Base-by-base conservation (phyloP, 2,797 vertebrate species). In the Hydrophis major region DNA sequence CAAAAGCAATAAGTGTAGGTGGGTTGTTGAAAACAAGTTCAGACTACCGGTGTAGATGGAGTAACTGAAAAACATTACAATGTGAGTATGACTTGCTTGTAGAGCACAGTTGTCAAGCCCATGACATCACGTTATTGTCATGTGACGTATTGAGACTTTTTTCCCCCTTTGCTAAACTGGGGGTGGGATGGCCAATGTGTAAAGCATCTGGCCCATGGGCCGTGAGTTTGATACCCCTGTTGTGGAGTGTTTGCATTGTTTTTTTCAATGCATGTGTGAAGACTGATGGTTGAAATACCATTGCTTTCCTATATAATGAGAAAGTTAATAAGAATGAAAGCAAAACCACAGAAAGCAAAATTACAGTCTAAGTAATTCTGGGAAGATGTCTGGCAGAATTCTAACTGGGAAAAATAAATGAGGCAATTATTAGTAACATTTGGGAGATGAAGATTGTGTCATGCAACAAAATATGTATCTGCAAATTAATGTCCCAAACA, bases 51-150 rank as follows among this genome's bases (percentile, higher is more conserved):
- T 32, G 5, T 32, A 69, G 66, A 32, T 69, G 2, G 66, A 69
- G 66, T 69, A 69, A 69, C 12, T 66, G 3, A 28, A 66, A 66
- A 69, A 18, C 32, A 69, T 37, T 74, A 74, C 6, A 74, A 20
- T 3, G 32, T 74, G n/a, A 14, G 66, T 74, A 37, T 74, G 32
- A 32, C 32, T 37, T 74, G 69, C 69, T 37, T 74, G 16, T 74
- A 20, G n/a, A 74, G 6, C 13, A n/a, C 2, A 1, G 61, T 28
- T 66, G 63, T n/a, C 63, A 66, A 66, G n/a, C 28, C 28, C 5
- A 13, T 0, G 7, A 61, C 0, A 0, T 61, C 60, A 61, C 1
- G 0, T 60, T 55, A 55, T 57, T 3, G 60, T 27, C 60, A 61
- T 8, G 3, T 61, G 60, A 61, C 1, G 60, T 61, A 61, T 61